These are phyloP conservation scores for Leuciscus waleckii DNA, from an alignment of 2,797 vertebrate species.

Conservation along the genomic window DNA sequence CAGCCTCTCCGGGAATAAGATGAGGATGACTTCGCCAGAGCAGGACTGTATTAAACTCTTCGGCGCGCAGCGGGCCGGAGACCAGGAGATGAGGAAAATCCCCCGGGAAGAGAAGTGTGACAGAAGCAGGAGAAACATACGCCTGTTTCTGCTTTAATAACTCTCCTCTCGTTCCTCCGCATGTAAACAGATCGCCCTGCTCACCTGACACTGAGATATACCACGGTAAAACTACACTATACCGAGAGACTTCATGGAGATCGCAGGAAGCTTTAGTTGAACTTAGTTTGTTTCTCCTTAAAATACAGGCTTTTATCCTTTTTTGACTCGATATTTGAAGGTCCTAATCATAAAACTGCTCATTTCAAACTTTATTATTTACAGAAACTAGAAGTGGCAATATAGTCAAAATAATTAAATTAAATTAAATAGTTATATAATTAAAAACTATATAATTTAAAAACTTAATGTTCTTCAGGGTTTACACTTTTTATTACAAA, in stretches of 20 bases:
- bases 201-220: background rate
- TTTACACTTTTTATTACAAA: background rate
- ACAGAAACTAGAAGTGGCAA: background rate
- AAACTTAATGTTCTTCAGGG: background rate
- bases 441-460: background rate
- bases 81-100: constrained; percentile 41
- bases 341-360: background rate
- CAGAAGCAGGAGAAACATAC: background rate
- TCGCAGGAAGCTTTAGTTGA: background rate
- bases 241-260: background rate
- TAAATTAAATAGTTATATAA: background rate
- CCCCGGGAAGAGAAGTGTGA: constrained; percentile 32
- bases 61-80: constrained; percentile 2
- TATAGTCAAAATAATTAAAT: background rate
- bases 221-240: background rate
- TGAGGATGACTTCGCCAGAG: background rate
- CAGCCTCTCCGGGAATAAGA: constrained; percentile 18
- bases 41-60: constrained; percentile 19
- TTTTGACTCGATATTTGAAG: background rate
- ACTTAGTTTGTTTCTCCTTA: background rate
- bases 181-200: background rate
- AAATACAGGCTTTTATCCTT: background rate
- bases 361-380: background rate
- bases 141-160: constrained; percentile 17
- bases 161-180: background rate